Base-by-base conservation (phyloP, 2,797 vertebrate species). In the Pangasius larnaudii region DNA sequence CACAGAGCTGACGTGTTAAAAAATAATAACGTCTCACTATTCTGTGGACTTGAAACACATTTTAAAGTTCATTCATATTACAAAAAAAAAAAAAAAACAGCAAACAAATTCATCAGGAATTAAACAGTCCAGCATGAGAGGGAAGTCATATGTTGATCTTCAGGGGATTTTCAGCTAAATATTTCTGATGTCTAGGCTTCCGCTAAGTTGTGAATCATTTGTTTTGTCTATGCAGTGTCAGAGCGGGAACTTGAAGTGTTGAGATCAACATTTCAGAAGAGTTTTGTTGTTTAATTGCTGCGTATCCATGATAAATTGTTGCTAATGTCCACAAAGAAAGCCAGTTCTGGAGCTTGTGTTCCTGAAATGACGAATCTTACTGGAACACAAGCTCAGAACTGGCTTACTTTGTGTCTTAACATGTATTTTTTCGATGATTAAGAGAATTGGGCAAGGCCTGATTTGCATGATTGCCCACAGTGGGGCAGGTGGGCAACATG, bases 401-500 rank as follows among this genome's bases (percentile, higher is more conserved):
- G 42, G 42, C 42, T 46, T 46, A 46, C 42, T 46, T 46, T 51
- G 24, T 49, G 27, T 14, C 13, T 56, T 53, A 56, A 56, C n/a
- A 79, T 30, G 24, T 51, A 7, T 53, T 53, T 53, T 27, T 16
- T 30, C n/a, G 3, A 7, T 19, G n/a, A 77, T 53, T 77, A 51
- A 18, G 6, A 30, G 27, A 2, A 77, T 19, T 16, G 16, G 46
- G 7, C 27, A 75, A 75, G 16, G 42, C 16, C n/a, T 80, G 42
- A 67, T 42, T 46, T 63, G 36, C 18, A 56, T 58, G 30, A 79
- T 46, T 46, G 42, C 42, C 42, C 42, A 46, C 6, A 2, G 1
- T 79, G 30, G 51, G 16, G 30, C n/a, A 79, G 77, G 49, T 79
- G 77, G 86, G 46, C 56, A 75, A 46, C 84, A 79, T 58, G 77